Base-by-base conservation (phyloP, 2,797 vertebrate genomes). In the Podargus strigoides region DNA sequence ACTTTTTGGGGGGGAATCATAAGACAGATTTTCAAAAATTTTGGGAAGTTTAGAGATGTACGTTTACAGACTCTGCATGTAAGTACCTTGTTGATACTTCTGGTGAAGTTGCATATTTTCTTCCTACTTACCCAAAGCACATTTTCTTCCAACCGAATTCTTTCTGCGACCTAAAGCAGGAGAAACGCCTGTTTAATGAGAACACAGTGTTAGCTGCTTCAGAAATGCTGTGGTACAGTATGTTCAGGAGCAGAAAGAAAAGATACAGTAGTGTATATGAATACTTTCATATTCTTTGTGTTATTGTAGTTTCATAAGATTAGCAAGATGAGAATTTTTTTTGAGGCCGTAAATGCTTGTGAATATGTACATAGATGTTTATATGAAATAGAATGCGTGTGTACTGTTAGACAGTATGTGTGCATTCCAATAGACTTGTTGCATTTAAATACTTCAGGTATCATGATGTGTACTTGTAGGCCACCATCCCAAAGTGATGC, bases 311-410 rank as follows among this genome's bases (percentile, higher is more conserved):
- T 87, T 69, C 30, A 24, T 55, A 47, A 50, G 11, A n/a, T 60
- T 34, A 30, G 4, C 53, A 79, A 72, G 28, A 49, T 1, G 4
- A 60, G 24, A 10, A 41, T 58, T 55, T 39, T 32, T 50, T 47
- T 46, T 46, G 6, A 10, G 6, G 2, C 5, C 0, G 0, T 64
- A 16, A 6, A 28, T 47, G 10, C 41, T 41, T 72, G 9, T 85
- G 24, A 69, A 20, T 56, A 26, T 44, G 14, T 22, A n/a, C 22
- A 23, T 16, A n/a, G 26, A 36, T 16, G 2, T 50, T 87, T 52
- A 5, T 49, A 44, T 73, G 37, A 73, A 34, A 36, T 53, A 60
- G 19, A 68, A 56, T 21, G 9, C 3, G 1, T 55, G 21, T 36
- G 19, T 3, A 1, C 36, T 68, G 2, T 63, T 73, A 52, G 60